Conservation (phyloP, 2,797 vertebrate genomes). For the Lagorchestes hirsutus region DNA sequence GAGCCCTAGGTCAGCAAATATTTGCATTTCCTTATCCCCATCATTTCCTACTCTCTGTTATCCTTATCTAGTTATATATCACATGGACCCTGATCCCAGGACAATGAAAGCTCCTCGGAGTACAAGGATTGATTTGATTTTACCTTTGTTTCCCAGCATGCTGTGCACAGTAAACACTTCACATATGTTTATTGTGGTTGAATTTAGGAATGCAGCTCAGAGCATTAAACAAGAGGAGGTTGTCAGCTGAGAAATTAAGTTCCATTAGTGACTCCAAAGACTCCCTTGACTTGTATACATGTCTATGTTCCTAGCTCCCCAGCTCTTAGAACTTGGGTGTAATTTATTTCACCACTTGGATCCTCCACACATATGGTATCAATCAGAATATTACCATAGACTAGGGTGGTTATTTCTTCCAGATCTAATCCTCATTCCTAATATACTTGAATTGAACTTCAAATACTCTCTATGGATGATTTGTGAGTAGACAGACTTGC, state of each 20-base stretch:
- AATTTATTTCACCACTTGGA: constrained; percentile 65
- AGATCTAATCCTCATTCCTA: not conserved
- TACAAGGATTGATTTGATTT: not conserved
- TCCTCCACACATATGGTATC: constrained; percentile 63
- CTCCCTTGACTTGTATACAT: not conserved
- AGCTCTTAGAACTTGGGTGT: constrained; percentile 53
- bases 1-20: not conserved
- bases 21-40: not conserved
- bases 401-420: constrained; percentile 51
- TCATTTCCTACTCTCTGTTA: not conserved
- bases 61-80: not conserved
- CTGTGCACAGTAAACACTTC: not conserved
- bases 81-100: not conserved
- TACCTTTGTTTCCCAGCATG: not conserved
- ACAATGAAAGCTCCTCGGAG: not conserved
- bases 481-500: not conserved
- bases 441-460: constrained; percentile 14
- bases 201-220: not conserved
- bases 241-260: not conserved
- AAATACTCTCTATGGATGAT: not conserved
- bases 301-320: too few relatives aligned
- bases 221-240: not conserved
- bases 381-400: constrained; percentile 51
- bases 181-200: not conserved
- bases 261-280: not conserved